Evolutionary conservation across 2,888 invertebrate species (phyloP).

Genomic region (Ypsolopha sequella): DNA sequence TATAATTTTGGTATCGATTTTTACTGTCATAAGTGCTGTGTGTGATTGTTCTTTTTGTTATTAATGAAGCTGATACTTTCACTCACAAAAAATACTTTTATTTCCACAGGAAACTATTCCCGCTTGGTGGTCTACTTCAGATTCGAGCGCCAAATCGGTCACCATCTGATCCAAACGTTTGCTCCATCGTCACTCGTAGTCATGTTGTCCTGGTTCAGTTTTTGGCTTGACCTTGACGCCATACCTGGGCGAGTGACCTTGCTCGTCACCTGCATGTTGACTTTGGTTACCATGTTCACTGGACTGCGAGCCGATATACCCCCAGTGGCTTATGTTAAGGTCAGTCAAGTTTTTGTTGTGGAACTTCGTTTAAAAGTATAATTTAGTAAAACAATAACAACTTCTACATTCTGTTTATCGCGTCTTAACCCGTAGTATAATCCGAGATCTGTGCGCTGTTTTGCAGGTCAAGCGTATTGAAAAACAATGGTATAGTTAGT

Average conservation of each 20-base stretch:
- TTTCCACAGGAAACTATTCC: constrained; percentile 77
- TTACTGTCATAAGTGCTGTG: no score
- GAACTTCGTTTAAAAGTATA: background rate
- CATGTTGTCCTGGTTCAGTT: constrained; percentile 89
- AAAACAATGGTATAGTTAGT: no score
- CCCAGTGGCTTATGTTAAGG: constrained; percentile 89
- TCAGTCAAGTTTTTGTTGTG: constrained; percentile 27
- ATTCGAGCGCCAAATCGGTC: constrained; percentile 87
- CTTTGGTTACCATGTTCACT: constrained; percentile 88
- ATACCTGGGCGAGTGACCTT: constrained; percentile 86
- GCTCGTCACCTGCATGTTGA: constrained; percentile 86
- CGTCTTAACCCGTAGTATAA: no score
- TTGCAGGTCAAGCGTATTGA: no score
- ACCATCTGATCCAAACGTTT: constrained; percentile 87
- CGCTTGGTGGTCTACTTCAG: constrained; percentile 82
- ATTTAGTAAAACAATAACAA: no score
- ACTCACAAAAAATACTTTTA: background rate
- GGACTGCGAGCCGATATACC: constrained; percentile 86
- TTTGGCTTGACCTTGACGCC: constrained; percentile 87
- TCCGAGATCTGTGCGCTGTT: no score
- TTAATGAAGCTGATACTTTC: no score
- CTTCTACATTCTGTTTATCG: no score
- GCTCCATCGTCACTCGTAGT: constrained; percentile 87
- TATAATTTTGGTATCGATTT: no score
- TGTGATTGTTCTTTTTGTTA: no score